Conservation (phyloP, 2,797 vertebrate genomes). For the Leptatherina wallacei region DNA sequence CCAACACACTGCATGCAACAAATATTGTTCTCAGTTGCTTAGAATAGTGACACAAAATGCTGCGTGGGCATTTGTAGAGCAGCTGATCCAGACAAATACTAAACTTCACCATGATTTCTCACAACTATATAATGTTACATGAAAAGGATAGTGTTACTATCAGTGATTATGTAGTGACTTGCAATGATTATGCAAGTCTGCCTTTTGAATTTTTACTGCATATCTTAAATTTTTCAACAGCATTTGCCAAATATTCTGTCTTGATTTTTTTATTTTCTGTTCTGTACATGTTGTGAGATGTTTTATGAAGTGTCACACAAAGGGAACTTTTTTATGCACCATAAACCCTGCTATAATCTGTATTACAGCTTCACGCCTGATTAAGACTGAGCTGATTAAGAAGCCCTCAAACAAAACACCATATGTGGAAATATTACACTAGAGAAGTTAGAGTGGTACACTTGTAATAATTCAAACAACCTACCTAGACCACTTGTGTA, state of each 20-base stretch:
- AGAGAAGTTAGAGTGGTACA: background rate
- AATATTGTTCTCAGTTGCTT: background rate
- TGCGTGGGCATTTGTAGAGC: background rate
- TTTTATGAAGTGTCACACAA: background rate
- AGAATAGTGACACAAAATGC: background rate
- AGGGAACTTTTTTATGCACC: background rate
- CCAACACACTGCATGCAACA: background rate
- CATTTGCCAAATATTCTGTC: background rate
- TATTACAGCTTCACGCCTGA: background rate
- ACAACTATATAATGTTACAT: background rate
- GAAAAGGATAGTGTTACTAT: background rate
- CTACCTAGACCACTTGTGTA: too few relatives aligned
- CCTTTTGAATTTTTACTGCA: background rate
- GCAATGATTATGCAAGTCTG: background rate
- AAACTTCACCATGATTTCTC: background rate
- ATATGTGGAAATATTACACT: too few relatives aligned
- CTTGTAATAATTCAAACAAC: background rate
- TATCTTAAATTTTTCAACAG: background rate
- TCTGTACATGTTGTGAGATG: background rate
- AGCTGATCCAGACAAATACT: background rate
- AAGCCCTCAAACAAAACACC: background rate
- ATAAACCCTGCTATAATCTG: background rate
- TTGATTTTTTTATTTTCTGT: background rate
- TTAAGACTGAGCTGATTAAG: background rate
- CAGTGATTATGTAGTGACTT: background rate